These are phyloP conservation scores for Linepithema humile DNA, from an alignment of 1,140 invertebrate genomes.

Conservation along the genomic window DNA sequence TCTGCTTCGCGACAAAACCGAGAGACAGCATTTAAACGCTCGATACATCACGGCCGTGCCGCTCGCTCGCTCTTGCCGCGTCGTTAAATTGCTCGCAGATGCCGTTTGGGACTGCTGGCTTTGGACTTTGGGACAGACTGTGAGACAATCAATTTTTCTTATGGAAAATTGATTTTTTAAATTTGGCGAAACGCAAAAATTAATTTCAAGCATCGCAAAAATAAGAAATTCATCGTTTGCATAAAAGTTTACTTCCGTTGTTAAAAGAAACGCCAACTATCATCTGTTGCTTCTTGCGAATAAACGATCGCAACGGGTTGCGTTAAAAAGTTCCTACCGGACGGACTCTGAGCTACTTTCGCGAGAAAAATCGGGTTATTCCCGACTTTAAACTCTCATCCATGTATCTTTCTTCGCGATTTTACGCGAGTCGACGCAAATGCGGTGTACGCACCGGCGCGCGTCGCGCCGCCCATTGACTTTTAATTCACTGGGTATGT, in stretches of 20 bases:
- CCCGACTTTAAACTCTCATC: not conserved
- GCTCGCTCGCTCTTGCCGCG: not conserved
- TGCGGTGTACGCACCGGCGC: slow-evolving; percentile 21
- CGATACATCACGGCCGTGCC: slow-evolving; percentile 21
- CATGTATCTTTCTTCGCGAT: not conserved
- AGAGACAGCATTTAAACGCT: slow-evolving; percentile 29
- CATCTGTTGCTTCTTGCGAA: too few species aligned
- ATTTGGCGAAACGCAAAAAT: too few species aligned
- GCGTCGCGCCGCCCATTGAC: slow-evolving; percentile 57
- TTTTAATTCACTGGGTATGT: slow-evolving; percentile 74
- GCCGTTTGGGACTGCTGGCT: not conserved
- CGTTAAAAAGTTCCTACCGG: not conserved
- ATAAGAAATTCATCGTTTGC: too few species aligned
- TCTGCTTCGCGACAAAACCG: slow-evolving; percentile 26
- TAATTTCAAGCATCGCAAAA: too few species aligned
- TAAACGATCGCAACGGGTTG: not conserved
- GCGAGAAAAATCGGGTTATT: slow-evolving; percentile 46
- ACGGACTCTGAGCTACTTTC: not conserved
- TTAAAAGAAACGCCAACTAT: too few species aligned
- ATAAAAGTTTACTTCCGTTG: too few species aligned
- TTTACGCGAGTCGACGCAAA: slow-evolving; percentile 31
- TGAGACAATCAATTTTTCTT: too few species aligned
- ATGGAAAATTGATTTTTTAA: too few species aligned
- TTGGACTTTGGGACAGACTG: not conserved
- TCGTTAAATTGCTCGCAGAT: slow-evolving; percentile 22